phyloP scores from a whole-genome alignment of 2,113 vertebrate species.

The Phocoena phocoena region DNA sequence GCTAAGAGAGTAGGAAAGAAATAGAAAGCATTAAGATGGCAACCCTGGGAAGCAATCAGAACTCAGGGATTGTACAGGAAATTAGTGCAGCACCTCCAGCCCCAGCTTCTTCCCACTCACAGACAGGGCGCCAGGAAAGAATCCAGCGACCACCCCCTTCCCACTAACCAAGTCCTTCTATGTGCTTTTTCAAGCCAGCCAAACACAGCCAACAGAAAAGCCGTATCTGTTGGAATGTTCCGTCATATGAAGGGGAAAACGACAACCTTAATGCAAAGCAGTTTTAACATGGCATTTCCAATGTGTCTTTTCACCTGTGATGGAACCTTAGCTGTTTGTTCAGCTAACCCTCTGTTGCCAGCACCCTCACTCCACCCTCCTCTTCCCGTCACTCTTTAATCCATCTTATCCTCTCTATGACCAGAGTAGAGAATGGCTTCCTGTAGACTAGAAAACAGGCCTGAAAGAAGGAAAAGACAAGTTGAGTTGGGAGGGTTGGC shows the following conservation, averaged over 20 bases:
- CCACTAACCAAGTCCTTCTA: not conserved
- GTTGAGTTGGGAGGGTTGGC: not conserved
- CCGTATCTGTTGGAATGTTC: not conserved
- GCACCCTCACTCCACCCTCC: not conserved
- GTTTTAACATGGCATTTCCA: not conserved
- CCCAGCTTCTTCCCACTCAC: not conserved
- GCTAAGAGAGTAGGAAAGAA: not conserved
- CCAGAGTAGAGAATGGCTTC: not conserved
- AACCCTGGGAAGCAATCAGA: not conserved
- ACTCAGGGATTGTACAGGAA: not conserved
- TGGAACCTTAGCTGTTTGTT: not conserved
- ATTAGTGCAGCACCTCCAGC: not conserved
- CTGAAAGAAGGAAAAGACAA: not conserved
- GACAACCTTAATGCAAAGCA: not conserved
- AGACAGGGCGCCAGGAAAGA: not conserved
- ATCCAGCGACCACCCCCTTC: not conserved
- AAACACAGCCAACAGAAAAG: not conserved
- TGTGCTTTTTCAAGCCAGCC: not conserved
- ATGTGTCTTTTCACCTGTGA: not conserved
- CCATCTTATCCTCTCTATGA: not conserved
- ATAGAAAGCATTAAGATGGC: not conserved
- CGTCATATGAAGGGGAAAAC: not conserved
- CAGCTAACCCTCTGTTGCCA: too few species aligned
- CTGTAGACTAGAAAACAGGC: not conserved
- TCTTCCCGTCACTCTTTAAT: not conserved